Evolutionary conservation across 2,113 vertebrate genomes (phyloP).

Genomic region (Tupaia chinensis): DNA sequence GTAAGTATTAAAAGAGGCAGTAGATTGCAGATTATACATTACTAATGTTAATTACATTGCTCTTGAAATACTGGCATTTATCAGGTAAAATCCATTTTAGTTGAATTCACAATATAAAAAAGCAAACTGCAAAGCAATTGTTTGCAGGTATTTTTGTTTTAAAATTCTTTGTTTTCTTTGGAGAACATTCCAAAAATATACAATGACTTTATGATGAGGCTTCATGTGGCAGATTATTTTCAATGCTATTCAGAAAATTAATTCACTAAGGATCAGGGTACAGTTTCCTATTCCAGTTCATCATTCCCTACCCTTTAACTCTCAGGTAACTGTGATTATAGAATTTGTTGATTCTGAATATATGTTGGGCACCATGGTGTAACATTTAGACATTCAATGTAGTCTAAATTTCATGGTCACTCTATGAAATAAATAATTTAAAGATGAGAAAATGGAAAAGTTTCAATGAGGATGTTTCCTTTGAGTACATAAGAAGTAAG

Average conservation of each 20-base stretch:
- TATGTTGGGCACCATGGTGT: neutral
- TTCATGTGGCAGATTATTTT: neutral
- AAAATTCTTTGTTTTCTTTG: neutral
- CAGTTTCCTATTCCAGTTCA: neutral
- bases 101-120: neutral
- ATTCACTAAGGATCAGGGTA: neutral
- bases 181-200: neutral
- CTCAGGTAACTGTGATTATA: neutral
- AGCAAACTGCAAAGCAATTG: neutral
- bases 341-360: neutral
- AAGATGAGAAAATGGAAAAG: neutral
- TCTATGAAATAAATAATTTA: neutral
- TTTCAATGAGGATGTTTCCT: neutral
- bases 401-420: neutral
- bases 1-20: neutral
- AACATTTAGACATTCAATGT: neutral
- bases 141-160: neutral
- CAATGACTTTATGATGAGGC: neutral
- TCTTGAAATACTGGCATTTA: neutral
- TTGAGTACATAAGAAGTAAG: neutral
- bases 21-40: neutral
- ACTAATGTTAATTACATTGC: neutral
- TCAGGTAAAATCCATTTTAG: neutral
- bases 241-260: neutral
- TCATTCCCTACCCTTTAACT: neutral